A percentile compares a stretch with the other conserved stretches of the same genome.
Evolutionary conservation across 2,888 invertebrate genomes (phyloP).

Genomic region (Podotricha telesiphe): DNA sequence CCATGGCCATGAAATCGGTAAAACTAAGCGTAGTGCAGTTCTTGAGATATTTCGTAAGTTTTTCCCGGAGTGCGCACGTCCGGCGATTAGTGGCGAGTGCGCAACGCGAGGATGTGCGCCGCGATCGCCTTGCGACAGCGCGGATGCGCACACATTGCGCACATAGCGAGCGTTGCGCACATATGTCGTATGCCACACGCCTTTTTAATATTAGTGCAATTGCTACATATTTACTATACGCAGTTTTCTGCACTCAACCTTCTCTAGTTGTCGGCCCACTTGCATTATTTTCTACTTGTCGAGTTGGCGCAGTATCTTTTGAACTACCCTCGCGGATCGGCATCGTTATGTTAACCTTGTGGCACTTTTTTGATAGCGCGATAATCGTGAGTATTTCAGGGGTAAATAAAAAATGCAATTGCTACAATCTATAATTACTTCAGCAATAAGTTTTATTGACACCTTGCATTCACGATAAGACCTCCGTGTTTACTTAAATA

Average conservation of each 20-base stretch:
- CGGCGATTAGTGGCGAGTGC: slow-evolving; percentile 75
- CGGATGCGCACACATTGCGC: slow-evolving; percentile 78
- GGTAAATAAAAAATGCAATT: slow-evolving; percentile 30
- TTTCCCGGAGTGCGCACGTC: slow-evolving; percentile 76
- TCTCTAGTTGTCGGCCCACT: slow-evolving; percentile 73
- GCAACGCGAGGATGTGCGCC: slow-evolving; percentile 79
- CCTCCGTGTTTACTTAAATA: slow-evolving; percentile 2
- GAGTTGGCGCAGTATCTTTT: slow-evolving; percentile 75
- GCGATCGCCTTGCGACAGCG: slow-evolving; percentile 76
- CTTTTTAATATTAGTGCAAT: slow-evolving; percentile 77
- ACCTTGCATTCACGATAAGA: slow-evolving; percentile 22
- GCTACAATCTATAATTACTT: slow-evolving; percentile 24
- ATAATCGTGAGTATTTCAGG: slow-evolving; percentile 28
- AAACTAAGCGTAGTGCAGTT: slow-evolving; percentile 33
- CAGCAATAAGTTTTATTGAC: slow-evolving; percentile 20
- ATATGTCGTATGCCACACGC: slow-evolving; percentile 56
- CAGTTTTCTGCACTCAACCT: slow-evolving; percentile 76
- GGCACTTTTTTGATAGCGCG: slow-evolving; percentile 26
- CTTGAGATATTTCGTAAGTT: slow-evolving; percentile 61
- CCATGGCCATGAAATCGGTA: slow-evolving; percentile 38
- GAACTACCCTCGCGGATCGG: slow-evolving; percentile 48
- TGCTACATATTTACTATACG: slow-evolving; percentile 76
- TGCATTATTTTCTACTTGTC: slow-evolving; percentile 78
- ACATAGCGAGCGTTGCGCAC: slow-evolving; percentile 71
- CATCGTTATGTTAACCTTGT: slow-evolving; percentile 33